phyloP scores from a whole-genome alignment of 2,797 vertebrate species.

The Sphaeramia orbicularis region DNA sequence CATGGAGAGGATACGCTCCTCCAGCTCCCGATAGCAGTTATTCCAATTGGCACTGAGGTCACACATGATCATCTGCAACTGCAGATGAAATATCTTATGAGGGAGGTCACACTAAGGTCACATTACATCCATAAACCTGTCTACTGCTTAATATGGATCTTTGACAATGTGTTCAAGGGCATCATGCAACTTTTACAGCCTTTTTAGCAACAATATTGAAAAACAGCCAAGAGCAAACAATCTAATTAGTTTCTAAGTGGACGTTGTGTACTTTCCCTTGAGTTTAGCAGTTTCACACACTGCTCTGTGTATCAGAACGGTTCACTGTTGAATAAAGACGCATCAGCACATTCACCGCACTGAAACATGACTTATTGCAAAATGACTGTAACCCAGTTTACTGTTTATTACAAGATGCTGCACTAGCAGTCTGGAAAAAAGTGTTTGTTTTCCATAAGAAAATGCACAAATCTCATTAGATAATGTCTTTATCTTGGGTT shows the following conservation, averaged over 20 bases:
- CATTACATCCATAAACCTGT: background rate
- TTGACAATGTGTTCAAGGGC: too few relatives aligned
- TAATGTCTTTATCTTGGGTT: conserved; percentile 25
- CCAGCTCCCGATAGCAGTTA: conserved; percentile 89
- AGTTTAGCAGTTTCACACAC: background rate
- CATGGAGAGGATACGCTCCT: conserved; percentile 90
- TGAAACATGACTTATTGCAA: conserved; percentile 18
- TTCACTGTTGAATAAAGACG: background rate
- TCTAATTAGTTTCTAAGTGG: conserved; percentile 2
- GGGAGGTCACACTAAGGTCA: background rate
- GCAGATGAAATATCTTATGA: conserved; percentile 1
- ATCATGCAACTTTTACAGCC: background rate
- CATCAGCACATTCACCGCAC: conserved; percentile 9
- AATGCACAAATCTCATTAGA: conserved; percentile 28
- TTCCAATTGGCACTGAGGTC: conserved; percentile 90
- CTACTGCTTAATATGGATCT: background rate
- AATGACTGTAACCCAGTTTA: conserved; percentile 15
- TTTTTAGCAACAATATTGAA: background rate
- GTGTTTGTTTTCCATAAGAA: conserved; percentile 36
- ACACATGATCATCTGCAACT: conserved; percentile 95
- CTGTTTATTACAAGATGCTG: conserved; percentile 18
- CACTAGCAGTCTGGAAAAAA: conserved; percentile 34
- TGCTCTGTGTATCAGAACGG: background rate
- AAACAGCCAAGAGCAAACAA: conserved; percentile 13
- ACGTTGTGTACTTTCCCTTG: background rate